Evolutionary conservation across 2,888 invertebrate species (phyloP), one percentile per base, ranked within the genome.

Genomic region (Apomyelois bistriatella): DNA sequence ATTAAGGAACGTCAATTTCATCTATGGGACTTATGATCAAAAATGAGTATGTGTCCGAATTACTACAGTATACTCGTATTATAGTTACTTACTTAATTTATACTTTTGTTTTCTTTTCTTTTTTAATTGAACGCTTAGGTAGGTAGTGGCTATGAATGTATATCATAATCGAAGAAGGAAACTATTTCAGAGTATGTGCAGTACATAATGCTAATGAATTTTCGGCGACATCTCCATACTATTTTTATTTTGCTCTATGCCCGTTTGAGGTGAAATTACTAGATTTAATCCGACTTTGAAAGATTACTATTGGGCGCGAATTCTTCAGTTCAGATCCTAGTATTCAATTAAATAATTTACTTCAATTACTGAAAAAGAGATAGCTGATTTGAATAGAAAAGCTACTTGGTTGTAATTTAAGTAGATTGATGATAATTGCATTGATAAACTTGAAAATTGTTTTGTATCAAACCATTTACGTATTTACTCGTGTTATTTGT

Each of bases 261-360:
- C 40, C 13, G 10, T 40, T 40, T 40, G 40, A 40, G 40, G 15
- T 16, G 58, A 65, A 66, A 64, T 62, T 63, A 60, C 58, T 54
- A 22, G 32, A 53, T 60, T 58, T 56, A 59, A 56, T 56, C 30
- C 15, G 49, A 40, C 49, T 41, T 50, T 50, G 49, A 50, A 50
- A 38, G 41, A 50, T 40, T 30, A 16, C 48, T 28, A 13, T 38
- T 28, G 48, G 48, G 37, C 49, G 30, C 15, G 41, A 32, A 50
- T 41, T 15, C 40, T 41, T 50, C 15, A 40, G 40, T 50, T 50
- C 40, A 30, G 15, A 15, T 50, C 37, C 16, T 15, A 4, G 30
- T 30, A 32, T 32, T 46, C 46, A 46, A 35, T 46, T 35, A 46
- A 46, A 46, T 46, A 46, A 46, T 46, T 46, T 46, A 46, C 46